Percentiles rank a stretch among this genome's conserved stretches.
Evolutionary conservation across 2,113 vertebrate genomes (phyloP).

Genomic region (Toxotes jaculatrix): DNA sequence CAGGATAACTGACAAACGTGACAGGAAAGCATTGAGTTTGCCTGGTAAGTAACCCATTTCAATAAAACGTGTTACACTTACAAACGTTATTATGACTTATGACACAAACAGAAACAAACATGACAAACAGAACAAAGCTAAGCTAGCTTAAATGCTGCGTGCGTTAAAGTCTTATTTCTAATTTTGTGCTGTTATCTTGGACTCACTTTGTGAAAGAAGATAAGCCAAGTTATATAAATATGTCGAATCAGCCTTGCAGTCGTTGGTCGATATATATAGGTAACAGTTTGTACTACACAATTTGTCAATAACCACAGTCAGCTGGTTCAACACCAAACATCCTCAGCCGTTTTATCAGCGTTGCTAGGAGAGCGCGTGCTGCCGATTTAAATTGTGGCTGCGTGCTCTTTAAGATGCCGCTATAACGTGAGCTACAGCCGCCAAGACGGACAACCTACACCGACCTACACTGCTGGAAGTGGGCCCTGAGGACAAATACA

Average conservation of each 20-base stretch:
- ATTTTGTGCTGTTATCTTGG: background rate
- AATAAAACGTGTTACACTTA: background rate
- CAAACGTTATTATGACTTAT: background rate
- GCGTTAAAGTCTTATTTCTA: background rate
- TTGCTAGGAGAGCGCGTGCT: slow-evolving; percentile 56
- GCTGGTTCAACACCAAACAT: slow-evolving; percentile 3
- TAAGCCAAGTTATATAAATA: background rate
- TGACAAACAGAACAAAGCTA: background rate
- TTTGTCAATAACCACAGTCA: background rate
- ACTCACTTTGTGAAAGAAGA: background rate
- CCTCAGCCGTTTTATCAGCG: slow-evolving; percentile 28
- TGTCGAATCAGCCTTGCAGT: background rate
- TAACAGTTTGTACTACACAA: background rate
- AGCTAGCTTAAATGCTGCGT: background rate
- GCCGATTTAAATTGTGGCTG: slow-evolving; percentile 28
- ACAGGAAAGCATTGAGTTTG: background rate
- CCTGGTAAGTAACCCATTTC: background rate
- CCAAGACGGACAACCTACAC: slow-evolving; percentile 32
- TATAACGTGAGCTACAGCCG: slow-evolving; percentile 46
- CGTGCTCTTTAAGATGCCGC: slow-evolving; percentile 55
- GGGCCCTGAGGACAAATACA: background rate
- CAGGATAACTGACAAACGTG: background rate
- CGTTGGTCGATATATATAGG: background rate
- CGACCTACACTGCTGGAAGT: background rate
- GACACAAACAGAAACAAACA: background rate